phyloP scores from a whole-genome alignment of 2,888 invertebrate species.

The Thumatha senex region DNA sequence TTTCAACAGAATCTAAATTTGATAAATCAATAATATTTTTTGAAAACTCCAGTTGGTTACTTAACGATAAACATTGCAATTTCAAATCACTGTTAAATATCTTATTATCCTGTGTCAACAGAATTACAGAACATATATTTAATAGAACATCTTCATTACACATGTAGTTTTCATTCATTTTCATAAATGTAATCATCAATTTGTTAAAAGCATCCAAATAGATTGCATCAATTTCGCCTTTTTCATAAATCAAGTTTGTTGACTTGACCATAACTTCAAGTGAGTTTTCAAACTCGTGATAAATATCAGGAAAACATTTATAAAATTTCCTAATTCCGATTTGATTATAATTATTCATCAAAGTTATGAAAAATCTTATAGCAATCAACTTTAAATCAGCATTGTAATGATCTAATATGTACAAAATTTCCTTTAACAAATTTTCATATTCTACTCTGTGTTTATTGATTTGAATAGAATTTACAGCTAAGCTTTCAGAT shows the following conservation, averaged over 20 bases:
- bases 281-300: conserved; percentile 46
- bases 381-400: conserved; percentile 62
- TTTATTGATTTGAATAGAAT: conserved; percentile 53
- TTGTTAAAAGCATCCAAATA: conserved; percentile 53
- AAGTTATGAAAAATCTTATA: conserved; percentile 60
- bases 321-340: conserved; percentile 50
- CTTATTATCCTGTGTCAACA: conserved; percentile 43
- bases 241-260: conserved; percentile 56
- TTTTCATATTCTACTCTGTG: conserved; percentile 41
- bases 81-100: conserved; percentile 57
- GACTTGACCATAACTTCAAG: conserved; percentile 56
- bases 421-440: conserved; percentile 49
- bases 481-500: conserved; percentile 60
- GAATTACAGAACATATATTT: conserved; percentile 54
- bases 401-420: conserved; percentile 62
- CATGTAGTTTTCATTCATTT: conserved; percentile 33
- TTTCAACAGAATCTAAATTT: conserved; percentile 53
- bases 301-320: conserved; percentile 48
- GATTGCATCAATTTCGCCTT: conserved; percentile 52
- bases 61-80: conserved; percentile 55
- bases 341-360: conserved; percentile 59
- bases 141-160: conserved; percentile 41
- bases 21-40: conserved; percentile 50
- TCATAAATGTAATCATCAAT: conserved; percentile 47
- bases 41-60: conserved; percentile 48